Conservation (phyloP, 2,888 invertebrate genomes). For the Sepioteuthis lessoniana region DNA sequence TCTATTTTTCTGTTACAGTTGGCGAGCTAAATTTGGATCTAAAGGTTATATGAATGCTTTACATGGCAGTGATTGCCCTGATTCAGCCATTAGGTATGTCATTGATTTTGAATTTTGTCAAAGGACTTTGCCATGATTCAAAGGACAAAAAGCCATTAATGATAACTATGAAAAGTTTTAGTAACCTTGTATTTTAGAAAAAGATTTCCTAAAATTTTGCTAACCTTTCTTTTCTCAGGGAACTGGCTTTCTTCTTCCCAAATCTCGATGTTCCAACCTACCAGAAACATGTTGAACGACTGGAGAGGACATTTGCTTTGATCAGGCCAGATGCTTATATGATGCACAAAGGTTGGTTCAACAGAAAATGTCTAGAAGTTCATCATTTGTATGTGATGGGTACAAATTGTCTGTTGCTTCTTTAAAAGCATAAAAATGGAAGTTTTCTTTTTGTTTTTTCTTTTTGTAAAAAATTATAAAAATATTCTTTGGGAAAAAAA, state of each 20-base stretch:
- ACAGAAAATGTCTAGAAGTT: neutral
- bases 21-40: constrained; percentile 73
- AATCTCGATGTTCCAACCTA: constrained; percentile 64
- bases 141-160: neutral
- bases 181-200: neutral
- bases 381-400: neutral
- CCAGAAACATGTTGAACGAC: constrained; percentile 54
- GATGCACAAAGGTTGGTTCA: constrained; percentile 65
- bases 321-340: constrained; percentile 74
- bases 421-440: neutral
- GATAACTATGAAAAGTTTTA: neutral
- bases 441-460: too few species aligned
- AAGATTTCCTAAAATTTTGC: neutral
- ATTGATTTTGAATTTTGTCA: neutral
- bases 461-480: too few species aligned
- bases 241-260: constrained; percentile 75
- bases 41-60: constrained; percentile 73
- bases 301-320: constrained; percentile 74
- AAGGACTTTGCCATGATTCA: neutral
- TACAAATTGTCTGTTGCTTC: neutral
- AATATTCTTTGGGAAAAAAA: too few species aligned
- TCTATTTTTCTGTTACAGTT: constrained; percentile 60
- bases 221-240: constrained; percentile 61
- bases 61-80: constrained; percentile 72
- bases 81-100: constrained; percentile 69